A percentile compares a stretch with the other conserved stretches of the same genome.
These are phyloP conservation scores for Alfaro cultratus DNA, from an alignment of 2,797 vertebrate species.

Conservation along the genomic window DNA sequence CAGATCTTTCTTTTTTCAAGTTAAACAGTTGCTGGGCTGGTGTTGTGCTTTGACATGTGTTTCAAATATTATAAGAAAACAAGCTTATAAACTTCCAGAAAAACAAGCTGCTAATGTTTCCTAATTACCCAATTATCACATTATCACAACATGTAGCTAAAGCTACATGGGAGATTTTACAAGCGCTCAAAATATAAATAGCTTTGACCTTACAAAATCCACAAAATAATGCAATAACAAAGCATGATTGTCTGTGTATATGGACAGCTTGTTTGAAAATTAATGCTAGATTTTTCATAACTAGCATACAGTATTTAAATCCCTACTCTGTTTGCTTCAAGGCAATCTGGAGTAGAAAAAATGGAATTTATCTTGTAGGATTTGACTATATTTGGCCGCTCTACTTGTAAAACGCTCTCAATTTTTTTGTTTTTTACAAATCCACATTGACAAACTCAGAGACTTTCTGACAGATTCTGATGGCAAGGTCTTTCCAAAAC, in stretches of 20 bases:
- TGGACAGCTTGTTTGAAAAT: neutral
- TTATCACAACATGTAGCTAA: neutral
- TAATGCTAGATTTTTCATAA: neutral
- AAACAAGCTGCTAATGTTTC: neutral
- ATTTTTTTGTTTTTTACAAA: neutral
- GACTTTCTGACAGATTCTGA: neutral
- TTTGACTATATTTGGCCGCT: too few relatives aligned
- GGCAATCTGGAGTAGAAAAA: neutral
- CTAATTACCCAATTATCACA: neutral
- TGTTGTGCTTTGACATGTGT: conserved; percentile 16
- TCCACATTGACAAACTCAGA: neutral
- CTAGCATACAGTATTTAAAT: neutral
- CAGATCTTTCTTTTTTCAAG: conserved; percentile 17
- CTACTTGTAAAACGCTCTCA: neutral
- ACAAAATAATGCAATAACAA: neutral
- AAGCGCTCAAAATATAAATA: neutral
- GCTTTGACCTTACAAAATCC: neutral
- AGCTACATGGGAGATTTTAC: neutral
- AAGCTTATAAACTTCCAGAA: neutral
- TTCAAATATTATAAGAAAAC: conserved; percentile 5
- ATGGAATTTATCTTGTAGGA: neutral
- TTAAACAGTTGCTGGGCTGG: conserved; percentile 31
- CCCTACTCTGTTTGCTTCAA: neutral
- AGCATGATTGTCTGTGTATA: neutral
- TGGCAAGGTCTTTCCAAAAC: neutral